Percentiles rank a stretch among this genome's conserved stretches.
Conservation (phyloP, 2,888 invertebrate species). For the Clostera curtula region DNA sequence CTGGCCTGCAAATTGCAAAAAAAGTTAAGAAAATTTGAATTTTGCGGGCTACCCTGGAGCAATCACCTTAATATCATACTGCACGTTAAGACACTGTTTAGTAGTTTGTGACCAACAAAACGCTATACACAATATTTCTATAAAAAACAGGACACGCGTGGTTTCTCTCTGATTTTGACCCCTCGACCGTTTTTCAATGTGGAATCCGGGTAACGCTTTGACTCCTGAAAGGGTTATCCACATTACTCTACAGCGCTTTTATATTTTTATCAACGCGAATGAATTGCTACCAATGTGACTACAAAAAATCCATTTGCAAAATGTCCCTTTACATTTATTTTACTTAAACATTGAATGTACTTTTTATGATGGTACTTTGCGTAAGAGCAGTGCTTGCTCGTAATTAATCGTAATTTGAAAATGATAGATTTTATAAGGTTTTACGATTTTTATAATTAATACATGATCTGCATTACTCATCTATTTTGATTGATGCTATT, state of each 20-base stretch:
- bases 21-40: too few species aligned
- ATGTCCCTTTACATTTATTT: slow-evolving; percentile 29
- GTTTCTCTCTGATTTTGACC: slow-evolving; percentile 45
- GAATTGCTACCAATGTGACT: slow-evolving; percentile 48
- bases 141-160: slow-evolving; percentile 28
- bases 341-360: slow-evolving; percentile 21
- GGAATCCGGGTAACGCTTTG: slow-evolving; percentile 47
- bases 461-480: too few species aligned
- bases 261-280: slow-evolving; percentile 59
- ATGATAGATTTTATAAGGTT: too few species aligned
- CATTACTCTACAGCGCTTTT: slow-evolving; percentile 48
- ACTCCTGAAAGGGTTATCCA: slow-evolving; percentile 58
- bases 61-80: too few species aligned
- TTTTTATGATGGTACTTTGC: slow-evolving; percentile 20
- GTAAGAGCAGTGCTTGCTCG: slow-evolving; percentile 19
- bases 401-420: too few species aligned
- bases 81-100: too few species aligned
- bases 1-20: too few species aligned
- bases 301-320: slow-evolving; percentile 49
- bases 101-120: too few species aligned
- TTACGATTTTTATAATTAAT: too few species aligned
- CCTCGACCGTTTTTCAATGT: slow-evolving; percentile 57
- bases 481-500: too few species aligned
- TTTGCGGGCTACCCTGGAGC: too few species aligned
- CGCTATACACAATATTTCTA: too few species aligned